phyloP scores from a whole-genome alignment of 2,797 vertebrate species.

The Choloepus didactylus region DNA sequence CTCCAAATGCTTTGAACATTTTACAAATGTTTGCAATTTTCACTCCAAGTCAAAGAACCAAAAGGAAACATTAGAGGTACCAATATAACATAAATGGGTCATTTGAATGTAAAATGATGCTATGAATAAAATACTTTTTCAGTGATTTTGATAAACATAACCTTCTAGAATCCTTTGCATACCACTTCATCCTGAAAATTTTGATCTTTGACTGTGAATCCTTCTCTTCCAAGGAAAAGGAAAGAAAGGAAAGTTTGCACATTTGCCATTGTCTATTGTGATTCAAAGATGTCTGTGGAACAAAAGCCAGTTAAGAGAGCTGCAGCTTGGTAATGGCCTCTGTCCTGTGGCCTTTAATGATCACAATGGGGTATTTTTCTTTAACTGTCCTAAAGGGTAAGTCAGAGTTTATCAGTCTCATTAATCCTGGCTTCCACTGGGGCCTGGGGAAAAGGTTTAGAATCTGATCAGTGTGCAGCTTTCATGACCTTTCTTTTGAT shows the following conservation, averaged over 20 bases:
- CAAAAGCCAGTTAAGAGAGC: neutral
- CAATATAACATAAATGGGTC: neutral
- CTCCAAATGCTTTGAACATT: neutral
- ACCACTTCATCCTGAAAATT: neutral
- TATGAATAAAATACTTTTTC: neutral
- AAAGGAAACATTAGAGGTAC: neutral
- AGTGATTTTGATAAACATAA: neutral
- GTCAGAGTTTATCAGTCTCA: conserved; percentile 67
- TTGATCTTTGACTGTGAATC: conserved; percentile 4
- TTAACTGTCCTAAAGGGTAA: conserved; percentile 39
- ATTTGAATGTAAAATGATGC: neutral
- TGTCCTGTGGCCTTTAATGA: conserved; percentile 6
- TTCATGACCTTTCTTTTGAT: conserved; percentile 68
- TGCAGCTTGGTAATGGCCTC: neutral
- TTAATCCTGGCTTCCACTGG: conserved; percentile 60
- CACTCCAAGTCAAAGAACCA: neutral
- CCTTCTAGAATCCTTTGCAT: neutral
- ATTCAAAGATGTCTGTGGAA: conserved; percentile 36
- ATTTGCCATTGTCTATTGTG: neutral
- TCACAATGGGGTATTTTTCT: conserved; percentile 42
- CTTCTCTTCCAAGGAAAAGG: neutral
- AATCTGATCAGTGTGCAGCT: conserved; percentile 49
- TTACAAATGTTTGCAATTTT: conserved; percentile 39
- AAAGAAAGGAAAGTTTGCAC: neutral
- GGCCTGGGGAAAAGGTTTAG: conserved; percentile 27